A percentile compares a stretch with the other conserved stretches of the same genome.
These are phyloP conservation scores for Trematocara macrostoma DNA, from an alignment of 2,113 vertebrate species.

Conservation along the genomic window DNA sequence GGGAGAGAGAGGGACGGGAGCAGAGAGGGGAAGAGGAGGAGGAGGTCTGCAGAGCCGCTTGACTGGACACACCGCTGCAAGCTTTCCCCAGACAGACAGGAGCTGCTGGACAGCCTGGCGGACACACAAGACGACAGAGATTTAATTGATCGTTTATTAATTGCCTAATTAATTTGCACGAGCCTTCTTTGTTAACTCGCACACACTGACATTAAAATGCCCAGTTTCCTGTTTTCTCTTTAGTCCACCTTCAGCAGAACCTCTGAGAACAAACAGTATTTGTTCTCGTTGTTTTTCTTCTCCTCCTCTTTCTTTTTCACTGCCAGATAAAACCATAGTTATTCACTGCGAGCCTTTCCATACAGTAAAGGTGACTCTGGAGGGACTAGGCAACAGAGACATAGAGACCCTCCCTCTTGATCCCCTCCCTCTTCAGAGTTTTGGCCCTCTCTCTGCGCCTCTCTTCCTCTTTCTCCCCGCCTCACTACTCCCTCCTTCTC, in stretches of 20 bases:
- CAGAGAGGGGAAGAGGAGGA: constrained; percentile 34
- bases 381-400: constrained; percentile 33
- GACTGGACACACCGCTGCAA: constrained; percentile 68
- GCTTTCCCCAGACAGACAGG: constrained; percentile 31
- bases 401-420: constrained; percentile 56
- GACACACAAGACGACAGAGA: background rate
- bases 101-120: background rate
- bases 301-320: background rate
- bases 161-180: background rate
- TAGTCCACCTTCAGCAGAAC: background rate
- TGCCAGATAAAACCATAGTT: background rate
- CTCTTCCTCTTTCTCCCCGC: constrained; percentile 44
- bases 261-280: constrained; percentile 7
- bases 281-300: background rate
- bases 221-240: background rate
- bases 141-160: background rate
- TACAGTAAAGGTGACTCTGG: constrained; percentile 66
- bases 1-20: constrained; percentile 51
- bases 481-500: constrained; percentile 20
- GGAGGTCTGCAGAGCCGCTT: constrained; percentile 70
- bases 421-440: constrained; percentile 69
- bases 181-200: background rate
- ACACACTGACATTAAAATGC: background rate
- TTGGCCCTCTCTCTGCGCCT: constrained; percentile 64
- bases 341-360: background rate